These are phyloP conservation scores for Meloe dianella DNA, from an alignment of 2,888 invertebrate genomes.

Conservation along the genomic window DNA sequence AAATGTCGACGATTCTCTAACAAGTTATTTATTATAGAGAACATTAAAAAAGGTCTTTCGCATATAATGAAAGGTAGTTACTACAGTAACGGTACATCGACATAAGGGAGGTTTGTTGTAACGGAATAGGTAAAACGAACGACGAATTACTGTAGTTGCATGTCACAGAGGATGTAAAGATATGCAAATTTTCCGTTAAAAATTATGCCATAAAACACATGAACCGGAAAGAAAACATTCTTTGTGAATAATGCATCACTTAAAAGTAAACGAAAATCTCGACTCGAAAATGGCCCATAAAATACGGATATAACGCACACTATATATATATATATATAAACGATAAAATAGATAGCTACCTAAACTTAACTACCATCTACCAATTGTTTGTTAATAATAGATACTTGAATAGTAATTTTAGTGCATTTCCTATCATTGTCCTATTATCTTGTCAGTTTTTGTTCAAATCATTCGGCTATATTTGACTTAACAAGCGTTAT, in stretches of 20 bases:
- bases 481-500: conserved; percentile 14
- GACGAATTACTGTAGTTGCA: conserved; percentile 27
- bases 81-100: background rate
- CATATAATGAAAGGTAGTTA: too few species aligned
- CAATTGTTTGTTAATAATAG: conserved; percentile 44
- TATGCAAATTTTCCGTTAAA: conserved; percentile 48
- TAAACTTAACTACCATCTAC: conserved; percentile 15
- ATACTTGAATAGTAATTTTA: conserved; percentile 16
- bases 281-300: conserved; percentile 40
- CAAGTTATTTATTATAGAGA: too few species aligned
- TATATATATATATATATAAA: background rate
- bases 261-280: conserved; percentile 45
- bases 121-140: conserved; percentile 6
- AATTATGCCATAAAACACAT: conserved; percentile 48
- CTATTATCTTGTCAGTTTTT: conserved; percentile 34
- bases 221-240: conserved; percentile 45
- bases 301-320: conserved; percentile 35
- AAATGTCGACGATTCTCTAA: too few species aligned
- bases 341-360: background rate
- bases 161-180: conserved; percentile 31
- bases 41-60: too few species aligned
- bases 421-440: conserved; percentile 33
- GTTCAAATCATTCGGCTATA: background rate
- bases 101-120: background rate
- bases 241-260: conserved; percentile 44